Conservation (phyloP, 2,113 vertebrate genomes). For the Aspidoscelis tigris region DNA sequence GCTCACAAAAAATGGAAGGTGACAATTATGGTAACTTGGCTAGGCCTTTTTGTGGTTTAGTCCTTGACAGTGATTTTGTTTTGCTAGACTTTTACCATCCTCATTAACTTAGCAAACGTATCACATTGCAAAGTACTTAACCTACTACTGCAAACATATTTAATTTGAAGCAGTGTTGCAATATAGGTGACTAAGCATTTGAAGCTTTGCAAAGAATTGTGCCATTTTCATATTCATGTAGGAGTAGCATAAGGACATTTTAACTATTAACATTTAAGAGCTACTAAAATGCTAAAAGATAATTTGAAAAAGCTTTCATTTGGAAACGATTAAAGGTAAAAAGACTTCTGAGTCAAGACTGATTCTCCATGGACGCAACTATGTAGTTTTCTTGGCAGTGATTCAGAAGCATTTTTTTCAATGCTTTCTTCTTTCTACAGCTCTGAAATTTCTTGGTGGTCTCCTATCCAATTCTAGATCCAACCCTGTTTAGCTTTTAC, state of each 20-base stretch:
- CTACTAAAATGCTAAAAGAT: background rate
- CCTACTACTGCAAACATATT: background rate
- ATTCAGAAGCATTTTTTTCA: too few relatives aligned
- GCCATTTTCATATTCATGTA: background rate
- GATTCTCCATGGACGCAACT: too few relatives aligned
- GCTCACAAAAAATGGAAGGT: background rate
- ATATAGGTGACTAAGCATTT: background rate
- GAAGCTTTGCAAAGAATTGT: background rate
- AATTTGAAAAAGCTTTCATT: background rate
- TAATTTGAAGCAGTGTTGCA: background rate
- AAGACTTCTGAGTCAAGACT: too few relatives aligned
- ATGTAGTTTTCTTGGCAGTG: too few relatives aligned
- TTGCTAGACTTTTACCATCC: background rate
- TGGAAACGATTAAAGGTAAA: too few relatives aligned
- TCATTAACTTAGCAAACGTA: background rate
- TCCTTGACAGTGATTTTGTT: background rate
- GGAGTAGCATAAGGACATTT: background rate
- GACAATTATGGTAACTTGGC: background rate
- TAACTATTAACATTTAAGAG: background rate
- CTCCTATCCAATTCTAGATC: too few relatives aligned
- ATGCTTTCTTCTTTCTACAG: too few relatives aligned
- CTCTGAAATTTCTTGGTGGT: too few relatives aligned
- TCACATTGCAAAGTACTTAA: background rate
- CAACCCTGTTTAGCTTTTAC: too few relatives aligned
- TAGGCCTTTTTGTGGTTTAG: background rate